Conservation (phyloP, 2,113 vertebrate species). For the Antechinus flavipes region DNA sequence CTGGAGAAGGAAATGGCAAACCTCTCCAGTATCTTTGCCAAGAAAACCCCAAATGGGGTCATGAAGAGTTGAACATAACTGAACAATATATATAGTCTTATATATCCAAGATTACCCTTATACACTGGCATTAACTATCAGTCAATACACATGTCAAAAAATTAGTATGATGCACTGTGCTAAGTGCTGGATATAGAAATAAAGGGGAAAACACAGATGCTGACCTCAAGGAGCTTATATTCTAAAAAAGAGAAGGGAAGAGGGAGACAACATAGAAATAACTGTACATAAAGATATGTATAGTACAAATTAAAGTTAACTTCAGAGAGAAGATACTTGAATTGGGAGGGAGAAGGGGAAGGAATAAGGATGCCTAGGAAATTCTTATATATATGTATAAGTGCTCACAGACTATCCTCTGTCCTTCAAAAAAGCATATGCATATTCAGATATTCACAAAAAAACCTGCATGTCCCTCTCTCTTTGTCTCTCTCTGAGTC, state of each 20-base stretch:
- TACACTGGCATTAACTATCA: neutral
- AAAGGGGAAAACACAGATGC: neutral
- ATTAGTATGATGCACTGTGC: conserved; percentile 4
- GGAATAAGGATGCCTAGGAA: neutral
- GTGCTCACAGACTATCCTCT: neutral
- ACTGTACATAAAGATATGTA: neutral
- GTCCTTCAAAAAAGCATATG: neutral
- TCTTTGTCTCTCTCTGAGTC: no score
- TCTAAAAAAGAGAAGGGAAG: neutral
- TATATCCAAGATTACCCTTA: neutral
- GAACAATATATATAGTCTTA: neutral
- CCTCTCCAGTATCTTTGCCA: no score
- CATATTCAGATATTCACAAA: neutral
- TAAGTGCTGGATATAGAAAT: neutral
- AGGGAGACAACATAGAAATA: neutral
- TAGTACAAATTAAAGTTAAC: neutral
- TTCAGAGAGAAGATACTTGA: neutral
- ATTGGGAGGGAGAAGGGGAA: neutral
- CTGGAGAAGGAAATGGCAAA: no score
- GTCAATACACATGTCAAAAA: neutral
- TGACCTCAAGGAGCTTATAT: neutral
- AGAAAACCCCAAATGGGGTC: no score
- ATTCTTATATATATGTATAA: neutral
- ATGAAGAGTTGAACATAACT: no score
- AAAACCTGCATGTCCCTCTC: neutral